Conservation (phyloP, 2,888 invertebrate species). For the Branchipolynoe longqiensis region DNA sequence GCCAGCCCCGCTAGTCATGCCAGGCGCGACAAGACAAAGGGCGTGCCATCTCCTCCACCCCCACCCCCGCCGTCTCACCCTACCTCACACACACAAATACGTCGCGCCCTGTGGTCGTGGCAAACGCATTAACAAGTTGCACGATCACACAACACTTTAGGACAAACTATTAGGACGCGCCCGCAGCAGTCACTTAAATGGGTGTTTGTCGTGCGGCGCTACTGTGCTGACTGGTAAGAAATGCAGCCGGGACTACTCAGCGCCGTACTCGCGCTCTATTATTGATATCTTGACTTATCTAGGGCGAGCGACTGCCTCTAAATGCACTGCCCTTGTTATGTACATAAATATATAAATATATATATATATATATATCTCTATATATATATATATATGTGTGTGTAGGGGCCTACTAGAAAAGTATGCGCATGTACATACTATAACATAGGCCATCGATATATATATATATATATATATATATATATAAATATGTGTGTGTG, state of each 20-base stretch:
- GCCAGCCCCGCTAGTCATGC: slow-evolving; percentile 43
- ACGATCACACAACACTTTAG: neutral
- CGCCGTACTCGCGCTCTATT: no score
- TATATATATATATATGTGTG: no score
- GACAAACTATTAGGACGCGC: neutral
- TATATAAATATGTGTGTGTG: neutral
- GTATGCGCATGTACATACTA: no score
- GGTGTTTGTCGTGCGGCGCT: neutral
- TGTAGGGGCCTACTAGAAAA: no score
- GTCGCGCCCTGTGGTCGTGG: neutral
- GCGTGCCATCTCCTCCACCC: slow-evolving; percentile 10
- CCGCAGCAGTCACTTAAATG: neutral
- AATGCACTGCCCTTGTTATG: no score
- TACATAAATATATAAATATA: no score
- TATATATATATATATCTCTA: no score
- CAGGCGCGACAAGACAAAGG: slow-evolving; percentile 53
- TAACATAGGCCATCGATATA: no score
- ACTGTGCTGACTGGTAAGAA: no score
- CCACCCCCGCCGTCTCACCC: neutral
- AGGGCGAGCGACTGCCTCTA: no score
- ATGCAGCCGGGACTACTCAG: no score
- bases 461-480: neutral
- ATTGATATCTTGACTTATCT: no score
- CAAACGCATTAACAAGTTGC: slow-evolving; percentile 12
- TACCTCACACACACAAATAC: neutral